Percentiles rank a stretch among this genome's conserved stretches.
Evolutionary conservation across 92 coral and sea anemone species (phyloP).

Genomic region (Phymanthus crucifer): DNA sequence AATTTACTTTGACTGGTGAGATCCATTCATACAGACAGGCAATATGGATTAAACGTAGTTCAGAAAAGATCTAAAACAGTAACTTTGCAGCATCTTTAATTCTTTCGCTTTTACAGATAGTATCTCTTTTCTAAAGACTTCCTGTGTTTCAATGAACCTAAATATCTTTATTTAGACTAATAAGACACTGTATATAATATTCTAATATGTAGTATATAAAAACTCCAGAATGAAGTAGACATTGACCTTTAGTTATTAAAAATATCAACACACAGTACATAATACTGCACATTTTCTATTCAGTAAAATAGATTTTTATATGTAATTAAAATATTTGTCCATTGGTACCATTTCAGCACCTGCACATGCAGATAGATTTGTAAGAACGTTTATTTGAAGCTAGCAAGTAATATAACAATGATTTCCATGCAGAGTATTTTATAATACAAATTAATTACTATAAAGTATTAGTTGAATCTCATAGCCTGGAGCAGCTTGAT

Average conservation of each 20-base stretch:
- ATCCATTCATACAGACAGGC: too few species aligned
- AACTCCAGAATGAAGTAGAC: neutral
- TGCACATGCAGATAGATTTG: too few species aligned
- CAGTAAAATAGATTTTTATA: neutral
- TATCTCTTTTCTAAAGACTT: neutral
- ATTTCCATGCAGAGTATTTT: neutral
- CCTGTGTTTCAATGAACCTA: neutral
- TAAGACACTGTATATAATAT: neutral
- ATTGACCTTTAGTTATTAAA: neutral
- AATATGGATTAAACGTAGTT: too few species aligned
- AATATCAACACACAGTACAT: neutral
- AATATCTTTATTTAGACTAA: neutral
- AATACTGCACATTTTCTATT: constrained; percentile 1
- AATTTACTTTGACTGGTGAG: too few species aligned
- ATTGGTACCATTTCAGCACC: neutral
- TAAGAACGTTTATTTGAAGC: neutral
- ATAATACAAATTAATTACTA: neutral
- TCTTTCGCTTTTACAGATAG: neutral
- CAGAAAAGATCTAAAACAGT: too few species aligned
- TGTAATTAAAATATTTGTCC: neutral
- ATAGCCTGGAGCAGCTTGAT: neutral
- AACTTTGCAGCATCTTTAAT: too few species aligned
- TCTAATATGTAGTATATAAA: neutral
- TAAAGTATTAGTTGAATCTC: neutral
- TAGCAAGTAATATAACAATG: neutral